phyloP scores from a whole-genome alignment of 2,888 invertebrate genomes.

The Hemithea aestivaria region DNA sequence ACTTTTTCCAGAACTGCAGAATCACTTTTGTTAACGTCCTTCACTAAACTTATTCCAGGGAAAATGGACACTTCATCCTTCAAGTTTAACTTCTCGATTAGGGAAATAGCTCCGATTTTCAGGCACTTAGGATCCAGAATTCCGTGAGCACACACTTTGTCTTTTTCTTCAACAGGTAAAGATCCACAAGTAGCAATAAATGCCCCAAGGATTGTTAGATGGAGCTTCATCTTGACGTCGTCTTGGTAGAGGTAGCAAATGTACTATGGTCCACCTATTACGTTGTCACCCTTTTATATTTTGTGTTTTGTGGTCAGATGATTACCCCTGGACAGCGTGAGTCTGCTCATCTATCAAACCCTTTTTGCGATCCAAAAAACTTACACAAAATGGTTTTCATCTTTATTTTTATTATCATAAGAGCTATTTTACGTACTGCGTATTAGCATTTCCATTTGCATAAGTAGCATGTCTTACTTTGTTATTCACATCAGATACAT shows the following conservation, averaged over 20 bases:
- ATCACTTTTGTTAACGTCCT: slow-evolving; percentile 81
- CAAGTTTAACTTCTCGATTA: slow-evolving; percentile 60
- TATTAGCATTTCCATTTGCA: slow-evolving; percentile 9
- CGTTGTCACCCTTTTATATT: slow-evolving; percentile 58
- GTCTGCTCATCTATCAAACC: slow-evolving; percentile 37
- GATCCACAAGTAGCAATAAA: slow-evolving; percentile 33
- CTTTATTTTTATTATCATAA: slow-evolving; percentile 15
- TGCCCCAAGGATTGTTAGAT: slow-evolving; percentile 27
- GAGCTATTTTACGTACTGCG: slow-evolving; percentile 21
- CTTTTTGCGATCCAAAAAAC: slow-evolving; percentile 21
- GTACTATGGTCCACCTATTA: slow-evolving; percentile 39
- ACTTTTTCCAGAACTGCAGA: slow-evolving; percentile 83
- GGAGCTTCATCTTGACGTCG: slow-evolving; percentile 47
- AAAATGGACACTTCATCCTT: slow-evolving; percentile 61
- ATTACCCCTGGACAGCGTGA: slow-evolving; percentile 46
- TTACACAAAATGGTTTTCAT: no score
- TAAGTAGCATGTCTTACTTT: slow-evolving; percentile 29
- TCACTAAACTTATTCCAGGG: slow-evolving; percentile 82
- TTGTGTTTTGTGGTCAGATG: slow-evolving; percentile 52
- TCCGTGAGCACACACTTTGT: slow-evolving; percentile 62
- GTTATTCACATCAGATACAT: slow-evolving; percentile 47
- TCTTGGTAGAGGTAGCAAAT: slow-evolving; percentile 28
- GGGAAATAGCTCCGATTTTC: slow-evolving; percentile 66
- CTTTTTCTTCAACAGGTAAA: slow-evolving; percentile 39
- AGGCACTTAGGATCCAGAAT: slow-evolving; percentile 66